Conservation (phyloP, 2,113 vertebrate species). For the Nycticorax nycticorax region DNA sequence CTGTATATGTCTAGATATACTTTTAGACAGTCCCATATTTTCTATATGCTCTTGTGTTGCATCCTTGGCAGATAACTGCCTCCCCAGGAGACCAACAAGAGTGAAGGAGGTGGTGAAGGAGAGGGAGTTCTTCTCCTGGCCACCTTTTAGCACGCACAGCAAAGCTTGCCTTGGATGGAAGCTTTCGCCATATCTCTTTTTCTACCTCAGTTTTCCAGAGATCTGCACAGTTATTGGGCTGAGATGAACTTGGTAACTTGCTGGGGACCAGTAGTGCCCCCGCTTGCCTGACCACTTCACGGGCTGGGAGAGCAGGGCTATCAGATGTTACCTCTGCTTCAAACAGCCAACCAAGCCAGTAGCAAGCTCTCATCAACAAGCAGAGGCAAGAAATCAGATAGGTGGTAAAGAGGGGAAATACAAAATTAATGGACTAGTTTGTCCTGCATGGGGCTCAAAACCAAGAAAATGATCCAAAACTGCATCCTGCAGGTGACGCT, state of each 20-base stretch:
- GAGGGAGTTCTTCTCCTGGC: neutral
- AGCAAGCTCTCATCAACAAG: rapidly evolving
- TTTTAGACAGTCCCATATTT: neutral
- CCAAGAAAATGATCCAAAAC: neutral
- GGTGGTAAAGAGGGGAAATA: neutral
- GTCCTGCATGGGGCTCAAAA: neutral
- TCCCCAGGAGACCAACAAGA: neutral
- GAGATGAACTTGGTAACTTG: no score
- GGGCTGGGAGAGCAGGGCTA: rapidly evolving
- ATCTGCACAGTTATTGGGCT: neutral
- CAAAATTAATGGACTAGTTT: neutral
- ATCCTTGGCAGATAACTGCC: neutral
- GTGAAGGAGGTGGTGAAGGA: neutral
- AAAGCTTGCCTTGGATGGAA: neutral
- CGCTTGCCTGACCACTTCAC: neutral
- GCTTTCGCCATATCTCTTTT: neutral
- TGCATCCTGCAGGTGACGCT: neutral
- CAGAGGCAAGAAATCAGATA: neutral
- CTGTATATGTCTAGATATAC: neutral
- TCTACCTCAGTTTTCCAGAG: neutral
- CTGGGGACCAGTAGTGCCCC: neutral
- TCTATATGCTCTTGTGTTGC: neutral
- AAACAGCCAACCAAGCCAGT: neutral
- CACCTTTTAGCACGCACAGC: neutral
- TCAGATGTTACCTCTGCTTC: neutral